Evolutionary conservation across 2,113 vertebrate species (phyloP).

Genomic region (Piprites chloris): DNA sequence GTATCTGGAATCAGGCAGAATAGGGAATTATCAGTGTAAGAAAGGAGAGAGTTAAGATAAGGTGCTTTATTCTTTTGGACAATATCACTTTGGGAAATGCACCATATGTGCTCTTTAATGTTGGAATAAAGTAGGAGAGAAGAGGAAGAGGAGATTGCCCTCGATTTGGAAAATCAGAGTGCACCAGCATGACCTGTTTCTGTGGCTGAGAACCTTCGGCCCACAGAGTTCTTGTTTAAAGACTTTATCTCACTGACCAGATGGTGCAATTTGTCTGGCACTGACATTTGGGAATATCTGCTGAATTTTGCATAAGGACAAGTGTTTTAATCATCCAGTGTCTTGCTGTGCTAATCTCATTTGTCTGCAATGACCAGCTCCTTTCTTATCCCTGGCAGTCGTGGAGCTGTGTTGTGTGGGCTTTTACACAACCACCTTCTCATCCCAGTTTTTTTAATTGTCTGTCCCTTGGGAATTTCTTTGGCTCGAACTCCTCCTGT

Average conservation of each 20-base stretch:
- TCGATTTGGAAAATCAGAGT: neutral
- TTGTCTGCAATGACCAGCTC: neutral
- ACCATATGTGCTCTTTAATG: neutral
- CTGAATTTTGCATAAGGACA: conserved; percentile 65
- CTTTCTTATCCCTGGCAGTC: neutral
- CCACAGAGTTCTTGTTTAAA: conserved; percentile 16
- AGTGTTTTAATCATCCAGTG: conserved; percentile 32
- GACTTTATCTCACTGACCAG: conserved; percentile 59
- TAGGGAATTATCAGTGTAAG: neutral
- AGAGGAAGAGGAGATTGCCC: neutral
- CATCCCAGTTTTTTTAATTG: neutral
- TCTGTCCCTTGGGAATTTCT: neutral
- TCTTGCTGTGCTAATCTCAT: conserved; percentile 27
- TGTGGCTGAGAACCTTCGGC: neutral
- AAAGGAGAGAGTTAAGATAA: neutral
- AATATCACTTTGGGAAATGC: neutral
- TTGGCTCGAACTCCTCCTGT: neutral
- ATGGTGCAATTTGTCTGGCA: conserved; percentile 62
- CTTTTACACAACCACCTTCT: neutral
- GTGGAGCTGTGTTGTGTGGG: neutral
- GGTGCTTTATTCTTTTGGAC: neutral
- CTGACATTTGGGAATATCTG: conserved; percentile 9
- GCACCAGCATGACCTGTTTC: neutral
- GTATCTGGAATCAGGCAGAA: neutral
- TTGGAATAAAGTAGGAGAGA: neutral